These are phyloP conservation scores for Formicarius rufipectus DNA, from an alignment of 2,113 vertebrate genomes.

Conservation along the genomic window DNA sequence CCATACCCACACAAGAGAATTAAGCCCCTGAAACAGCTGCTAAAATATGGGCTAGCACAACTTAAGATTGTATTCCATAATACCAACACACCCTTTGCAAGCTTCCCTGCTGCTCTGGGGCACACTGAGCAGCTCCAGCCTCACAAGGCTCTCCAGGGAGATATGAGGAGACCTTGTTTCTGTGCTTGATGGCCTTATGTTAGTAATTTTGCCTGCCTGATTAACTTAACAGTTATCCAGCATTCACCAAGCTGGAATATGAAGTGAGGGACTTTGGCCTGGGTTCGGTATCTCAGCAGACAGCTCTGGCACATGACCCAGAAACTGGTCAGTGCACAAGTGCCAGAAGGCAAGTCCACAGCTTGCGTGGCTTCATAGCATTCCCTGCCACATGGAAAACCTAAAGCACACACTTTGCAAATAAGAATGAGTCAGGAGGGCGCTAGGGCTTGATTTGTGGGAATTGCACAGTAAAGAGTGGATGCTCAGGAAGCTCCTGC, in stretches of 20 bases:
- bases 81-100: fast-evolving
- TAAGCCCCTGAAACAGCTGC: not conserved
- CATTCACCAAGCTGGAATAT: not conserved
- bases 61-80: constrained; percentile 19
- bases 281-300: not conserved
- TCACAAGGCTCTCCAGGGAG: not conserved
- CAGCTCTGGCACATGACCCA: not conserved
- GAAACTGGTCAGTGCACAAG: not conserved
- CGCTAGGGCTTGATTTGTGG: not conserved
- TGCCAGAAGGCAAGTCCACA: not conserved
- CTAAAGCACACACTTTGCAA: not conserved
- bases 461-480: not conserved
- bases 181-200: not conserved
- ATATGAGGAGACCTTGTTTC: not conserved
- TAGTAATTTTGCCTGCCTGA: not conserved
- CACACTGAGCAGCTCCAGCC: not conserved
- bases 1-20: not conserved
- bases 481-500: not conserved
- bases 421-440: not conserved
- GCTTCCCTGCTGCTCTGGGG: not conserved
- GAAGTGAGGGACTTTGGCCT: not conserved
- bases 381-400: not conserved
- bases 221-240: not conserved
- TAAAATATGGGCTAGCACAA: constrained; percentile 5
- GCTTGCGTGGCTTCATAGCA: not conserved